Conservation (phyloP, 2,113 vertebrate species). For the Hippoglossus stenolepis region DNA sequence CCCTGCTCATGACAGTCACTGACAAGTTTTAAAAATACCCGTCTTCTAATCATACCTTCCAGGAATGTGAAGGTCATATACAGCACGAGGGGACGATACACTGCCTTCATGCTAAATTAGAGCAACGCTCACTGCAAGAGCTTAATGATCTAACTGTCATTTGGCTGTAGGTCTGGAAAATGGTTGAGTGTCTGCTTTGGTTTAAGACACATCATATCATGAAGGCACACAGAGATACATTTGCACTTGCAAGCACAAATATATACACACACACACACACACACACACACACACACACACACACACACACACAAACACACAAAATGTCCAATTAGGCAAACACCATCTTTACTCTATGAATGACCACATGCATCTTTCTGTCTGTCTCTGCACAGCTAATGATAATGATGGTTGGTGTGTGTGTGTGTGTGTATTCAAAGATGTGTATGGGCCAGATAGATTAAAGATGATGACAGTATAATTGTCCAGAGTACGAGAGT, state of each 20-base stretch:
- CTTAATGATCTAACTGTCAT: slow-evolving; percentile 75
- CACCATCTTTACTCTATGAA: slow-evolving; percentile 56
- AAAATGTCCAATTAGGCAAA: slow-evolving; percentile 68
- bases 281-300: slow-evolving; percentile 18
- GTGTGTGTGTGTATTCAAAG: slow-evolving; percentile 32
- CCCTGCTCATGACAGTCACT: slow-evolving; percentile 32
- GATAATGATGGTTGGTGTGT: slow-evolving; percentile 22
- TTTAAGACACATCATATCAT: slow-evolving; percentile 61
- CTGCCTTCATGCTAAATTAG: slow-evolving; percentile 70
- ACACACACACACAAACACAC: slow-evolving; percentile 26
- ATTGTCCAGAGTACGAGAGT: slow-evolving; percentile 63
- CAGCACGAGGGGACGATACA: slow-evolving; percentile 44
- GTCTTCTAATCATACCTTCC: slow-evolving; percentile 20
- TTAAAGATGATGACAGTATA: slow-evolving; percentile 67
- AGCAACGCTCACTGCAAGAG: slow-evolving; percentile 45
- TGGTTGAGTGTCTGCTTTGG: slow-evolving; percentile 65
- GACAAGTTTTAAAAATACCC: slow-evolving; percentile 46
- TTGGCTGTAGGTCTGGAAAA: slow-evolving; percentile 67
- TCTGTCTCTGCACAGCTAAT: slow-evolving; percentile 69
- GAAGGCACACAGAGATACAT: slow-evolving; percentile 56
- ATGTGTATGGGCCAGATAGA: slow-evolving; percentile 49
- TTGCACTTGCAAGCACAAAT: slow-evolving; percentile 30
- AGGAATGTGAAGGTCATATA: slow-evolving; percentile 70
- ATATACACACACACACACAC: slow-evolving; percentile 12
- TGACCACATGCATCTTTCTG: slow-evolving; percentile 72